These are phyloP conservation scores for Subacronicta megacephala DNA, from an alignment of 2,888 invertebrate genomes.

Conservation along the genomic window DNA sequence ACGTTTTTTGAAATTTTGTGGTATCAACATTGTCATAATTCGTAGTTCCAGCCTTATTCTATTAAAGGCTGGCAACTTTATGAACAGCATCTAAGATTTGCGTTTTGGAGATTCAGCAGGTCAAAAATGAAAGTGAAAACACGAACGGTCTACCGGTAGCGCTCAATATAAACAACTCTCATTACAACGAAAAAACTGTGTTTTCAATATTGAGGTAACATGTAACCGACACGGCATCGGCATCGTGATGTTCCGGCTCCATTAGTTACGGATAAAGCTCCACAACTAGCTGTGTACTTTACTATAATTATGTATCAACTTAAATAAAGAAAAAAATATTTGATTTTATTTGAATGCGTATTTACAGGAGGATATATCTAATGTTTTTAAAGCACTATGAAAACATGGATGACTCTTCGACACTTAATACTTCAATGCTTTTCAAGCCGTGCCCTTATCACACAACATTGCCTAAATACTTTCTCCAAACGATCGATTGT, in stretches of 20 bases:
- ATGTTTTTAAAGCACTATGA: too few relatives aligned
- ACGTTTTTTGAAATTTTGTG: too few relatives aligned
- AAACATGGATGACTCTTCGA: too few relatives aligned
- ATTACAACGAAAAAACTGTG: slow-evolving; percentile 11
- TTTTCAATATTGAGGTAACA: slow-evolving; percentile 7
- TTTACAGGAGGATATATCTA: too few relatives aligned
- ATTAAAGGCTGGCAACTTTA: too few relatives aligned
- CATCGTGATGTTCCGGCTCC: background rate
- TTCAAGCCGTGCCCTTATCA: slow-evolving; percentile 10
- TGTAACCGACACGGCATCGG: background rate
- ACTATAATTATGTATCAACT: too few relatives aligned
- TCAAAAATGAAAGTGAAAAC: slow-evolving; percentile 46
- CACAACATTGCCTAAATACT: slow-evolving; percentile 57
- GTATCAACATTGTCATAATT: too few relatives aligned
- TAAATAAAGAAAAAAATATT: too few relatives aligned
- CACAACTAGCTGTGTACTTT: background rate
- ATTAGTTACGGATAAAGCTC: background rate
- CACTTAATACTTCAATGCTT: background rate
- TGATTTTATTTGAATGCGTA: too few relatives aligned
- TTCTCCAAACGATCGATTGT: slow-evolving; percentile 74
- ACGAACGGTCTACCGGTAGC: slow-evolving; percentile 35
- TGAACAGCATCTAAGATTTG: too few relatives aligned
- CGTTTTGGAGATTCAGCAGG: too few relatives aligned
- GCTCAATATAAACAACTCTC: slow-evolving; percentile 40
- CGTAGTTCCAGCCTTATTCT: too few relatives aligned